Conservation (phyloP, 2,113 vertebrate species). For the Danionella cerebrum region DNA sequence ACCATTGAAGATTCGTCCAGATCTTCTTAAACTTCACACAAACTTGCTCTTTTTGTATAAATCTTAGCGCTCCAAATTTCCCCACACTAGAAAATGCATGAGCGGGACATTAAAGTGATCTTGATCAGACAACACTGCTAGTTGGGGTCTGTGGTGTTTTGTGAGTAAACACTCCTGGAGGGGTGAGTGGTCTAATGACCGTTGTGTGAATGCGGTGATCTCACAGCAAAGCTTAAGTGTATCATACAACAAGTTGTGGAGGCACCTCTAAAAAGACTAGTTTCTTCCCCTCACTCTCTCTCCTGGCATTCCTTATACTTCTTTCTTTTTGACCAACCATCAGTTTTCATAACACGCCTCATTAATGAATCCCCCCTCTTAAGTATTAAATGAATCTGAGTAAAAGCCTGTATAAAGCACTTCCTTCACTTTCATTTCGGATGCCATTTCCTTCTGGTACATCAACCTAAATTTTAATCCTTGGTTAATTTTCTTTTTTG, state of each 20-base stretch:
- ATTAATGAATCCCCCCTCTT: not conserved
- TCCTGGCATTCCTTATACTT: not conserved
- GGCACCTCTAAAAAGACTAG: no score
- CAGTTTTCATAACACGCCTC: not conserved
- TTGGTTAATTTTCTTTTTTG: not conserved
- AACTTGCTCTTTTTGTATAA: no score
- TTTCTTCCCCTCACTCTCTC: slow-evolving; percentile 5
- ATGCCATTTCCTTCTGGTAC: not conserved
- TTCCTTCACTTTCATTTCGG: not conserved
- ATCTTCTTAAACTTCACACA: no score
- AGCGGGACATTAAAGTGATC: slow-evolving; percentile 12
- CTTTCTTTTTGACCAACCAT: not conserved
- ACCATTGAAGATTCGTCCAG: no score
- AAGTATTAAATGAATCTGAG: not conserved
- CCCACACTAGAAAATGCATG: no score
- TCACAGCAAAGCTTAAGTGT: slow-evolving; percentile 32
- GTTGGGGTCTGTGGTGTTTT: not conserved
- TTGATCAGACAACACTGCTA: slow-evolving; percentile 27
- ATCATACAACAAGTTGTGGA: no score
- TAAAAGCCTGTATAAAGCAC: no score
- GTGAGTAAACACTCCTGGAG: slow-evolving; percentile 11
- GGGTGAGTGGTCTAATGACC: slow-evolving; percentile 38
- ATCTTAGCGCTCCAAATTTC: no score
- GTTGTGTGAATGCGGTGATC: slow-evolving; percentile 34
- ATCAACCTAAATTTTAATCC: not conserved